Percentiles rank a stretch among this genome's conserved stretches.
phyloP scores from a whole-genome alignment of 2,888 invertebrate genomes.

The Dicranocentrus wangi region DNA sequence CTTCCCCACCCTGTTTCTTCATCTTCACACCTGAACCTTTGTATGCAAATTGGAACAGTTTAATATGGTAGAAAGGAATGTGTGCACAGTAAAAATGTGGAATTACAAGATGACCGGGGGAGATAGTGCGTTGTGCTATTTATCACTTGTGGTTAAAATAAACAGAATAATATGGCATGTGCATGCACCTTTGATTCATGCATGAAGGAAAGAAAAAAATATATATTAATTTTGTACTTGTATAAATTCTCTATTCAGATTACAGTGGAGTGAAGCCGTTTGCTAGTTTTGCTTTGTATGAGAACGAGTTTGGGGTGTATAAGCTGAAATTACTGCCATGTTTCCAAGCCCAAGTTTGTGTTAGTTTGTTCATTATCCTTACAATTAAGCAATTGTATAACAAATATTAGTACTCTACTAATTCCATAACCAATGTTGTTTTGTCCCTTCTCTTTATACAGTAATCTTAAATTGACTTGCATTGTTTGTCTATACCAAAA shows the following conservation, averaged over 20 bases:
- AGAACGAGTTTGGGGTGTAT: too few species aligned
- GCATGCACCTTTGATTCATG: neutral
- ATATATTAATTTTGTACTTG: neutral
- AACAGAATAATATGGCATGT: neutral
- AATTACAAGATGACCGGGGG: neutral
- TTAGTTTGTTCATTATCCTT: too few species aligned
- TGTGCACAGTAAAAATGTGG: neutral
- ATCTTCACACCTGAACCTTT: conserved; percentile 38
- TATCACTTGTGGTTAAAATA: neutral
- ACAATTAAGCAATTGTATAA: too few species aligned
- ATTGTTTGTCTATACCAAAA: too few species aligned
- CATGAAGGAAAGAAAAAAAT: neutral
- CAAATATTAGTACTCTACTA: too few species aligned
- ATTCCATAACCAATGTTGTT: too few species aligned
- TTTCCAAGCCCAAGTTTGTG: too few species aligned
- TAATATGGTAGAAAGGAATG: neutral
- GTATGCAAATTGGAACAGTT: conserved; percentile 23
- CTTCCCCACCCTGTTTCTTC: conserved; percentile 38
- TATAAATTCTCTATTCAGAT: neutral
- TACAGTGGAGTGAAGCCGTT: neutral
- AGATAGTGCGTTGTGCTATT: neutral
- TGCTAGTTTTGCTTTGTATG: too few species aligned
- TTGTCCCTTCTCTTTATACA: too few species aligned
- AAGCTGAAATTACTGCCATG: too few species aligned
- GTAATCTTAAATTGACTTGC: too few species aligned